Percentiles rank a stretch among this genome's conserved stretches.
Conservation (phyloP, 2,888 invertebrate genomes). For the Pardosa pseudoannulata region DNA sequence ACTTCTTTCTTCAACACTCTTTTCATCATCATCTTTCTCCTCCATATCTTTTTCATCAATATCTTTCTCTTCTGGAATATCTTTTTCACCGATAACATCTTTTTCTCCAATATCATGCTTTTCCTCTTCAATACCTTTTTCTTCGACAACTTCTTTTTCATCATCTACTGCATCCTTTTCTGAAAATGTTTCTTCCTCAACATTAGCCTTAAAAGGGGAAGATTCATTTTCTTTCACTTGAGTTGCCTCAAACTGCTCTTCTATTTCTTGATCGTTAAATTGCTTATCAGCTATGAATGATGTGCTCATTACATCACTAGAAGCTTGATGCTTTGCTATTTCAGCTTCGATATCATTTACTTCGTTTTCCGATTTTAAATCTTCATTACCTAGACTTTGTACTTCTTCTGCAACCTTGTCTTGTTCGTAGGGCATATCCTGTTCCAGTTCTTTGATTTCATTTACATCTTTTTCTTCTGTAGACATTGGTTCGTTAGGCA, state of each 20-base stretch:
- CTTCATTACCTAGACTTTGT: background rate
- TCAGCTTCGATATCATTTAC: conserved; percentile 26
- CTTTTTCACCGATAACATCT: background rate
- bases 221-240: background rate
- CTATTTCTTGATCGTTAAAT: background rate
- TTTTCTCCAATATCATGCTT: background rate
- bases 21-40: background rate
- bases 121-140: background rate
- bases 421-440: conserved; percentile 46
- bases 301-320: conserved; percentile 49
- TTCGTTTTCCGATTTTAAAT: conserved; percentile 5
- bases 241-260: conserved; percentile 19
- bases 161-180: background rate
- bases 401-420: conserved; percentile 16
- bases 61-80: background rate
- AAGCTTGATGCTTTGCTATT: conserved; percentile 15
- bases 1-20: background rate
- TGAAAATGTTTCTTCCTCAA: background rate
- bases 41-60: conserved; percentile 3
- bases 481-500: conserved; percentile 45
- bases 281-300: conserved; percentile 46
- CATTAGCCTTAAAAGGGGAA: background rate
- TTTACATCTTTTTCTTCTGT: conserved; percentile 69
- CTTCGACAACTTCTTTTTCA: background rate
- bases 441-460: conserved; percentile 67